These are phyloP conservation scores for Illadopsis cleaveri DNA, from an alignment of 2,113 vertebrate species.

Conservation along the genomic window DNA sequence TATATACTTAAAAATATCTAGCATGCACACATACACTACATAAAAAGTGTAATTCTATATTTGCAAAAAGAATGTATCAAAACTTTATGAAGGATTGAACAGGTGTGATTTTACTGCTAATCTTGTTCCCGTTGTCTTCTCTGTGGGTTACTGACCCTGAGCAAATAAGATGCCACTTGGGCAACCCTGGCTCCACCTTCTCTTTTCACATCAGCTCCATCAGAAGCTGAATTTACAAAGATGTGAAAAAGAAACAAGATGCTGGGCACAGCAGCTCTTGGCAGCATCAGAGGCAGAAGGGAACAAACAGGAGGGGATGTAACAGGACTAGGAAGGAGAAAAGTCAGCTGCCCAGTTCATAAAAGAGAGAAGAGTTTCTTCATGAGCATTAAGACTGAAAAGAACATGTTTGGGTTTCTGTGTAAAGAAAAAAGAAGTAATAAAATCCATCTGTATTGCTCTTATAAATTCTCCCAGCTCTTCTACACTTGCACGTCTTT, in stretches of 20 bases:
- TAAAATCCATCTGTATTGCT: not conserved
- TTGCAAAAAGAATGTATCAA: not conserved
- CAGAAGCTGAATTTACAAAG: not conserved
- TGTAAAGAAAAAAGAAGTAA: not conserved
- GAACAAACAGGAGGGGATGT: not conserved
- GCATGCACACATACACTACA: not conserved
- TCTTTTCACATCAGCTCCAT: not conserved
- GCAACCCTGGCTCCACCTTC: not conserved
- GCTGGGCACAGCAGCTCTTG: not conserved
- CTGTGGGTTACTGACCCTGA: not conserved
- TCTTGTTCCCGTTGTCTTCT: not conserved
- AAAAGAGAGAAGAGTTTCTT: not conserved
- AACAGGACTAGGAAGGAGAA: not conserved
- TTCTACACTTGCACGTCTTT: not conserved
- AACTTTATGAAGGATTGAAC: not conserved
- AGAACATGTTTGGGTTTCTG: rapidly evolving
- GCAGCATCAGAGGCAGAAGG: not conserved
- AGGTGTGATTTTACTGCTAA: not conserved
- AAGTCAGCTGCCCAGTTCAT: not conserved
- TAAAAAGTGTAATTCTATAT: not conserved
- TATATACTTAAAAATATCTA: not conserved
- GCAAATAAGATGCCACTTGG: not conserved
- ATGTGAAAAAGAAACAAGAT: not conserved
- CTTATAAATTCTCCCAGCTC: not conserved
- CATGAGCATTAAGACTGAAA: not conserved